A percentile compares a stretch with the other conserved stretches of the same genome.
These are phyloP conservation scores for Drosophila pseudoananassae DNA, from an alignment of 1,140 invertebrate species.

Conservation along the genomic window DNA sequence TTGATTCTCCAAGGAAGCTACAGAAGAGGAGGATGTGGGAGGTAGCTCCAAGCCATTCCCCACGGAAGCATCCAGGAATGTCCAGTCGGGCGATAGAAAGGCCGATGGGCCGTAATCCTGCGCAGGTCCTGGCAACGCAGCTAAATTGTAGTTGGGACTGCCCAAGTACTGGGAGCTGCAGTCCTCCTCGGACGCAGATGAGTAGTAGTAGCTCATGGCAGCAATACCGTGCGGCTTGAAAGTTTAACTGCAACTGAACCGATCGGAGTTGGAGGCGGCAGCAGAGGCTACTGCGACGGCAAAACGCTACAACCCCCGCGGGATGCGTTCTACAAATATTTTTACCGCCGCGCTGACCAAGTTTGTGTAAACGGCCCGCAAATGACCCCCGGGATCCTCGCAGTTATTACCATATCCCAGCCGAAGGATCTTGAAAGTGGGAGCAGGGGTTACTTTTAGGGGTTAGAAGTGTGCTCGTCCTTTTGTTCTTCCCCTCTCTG, in stretches of 20 bases:
- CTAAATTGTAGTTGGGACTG: constrained; percentile 68
- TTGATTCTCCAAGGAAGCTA: neutral
- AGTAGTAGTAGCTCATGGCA: constrained; percentile 70
- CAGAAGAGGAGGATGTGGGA: neutral
- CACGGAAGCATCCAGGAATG: constrained; percentile 43
- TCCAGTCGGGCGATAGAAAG: constrained; percentile 61
- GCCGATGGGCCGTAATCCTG: constrained; percentile 43
- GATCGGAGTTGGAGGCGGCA: constrained; percentile 14
- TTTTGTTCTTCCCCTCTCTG: constrained; percentile 1
- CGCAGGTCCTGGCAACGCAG: constrained; percentile 3
- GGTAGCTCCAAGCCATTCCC: constrained; percentile 8
- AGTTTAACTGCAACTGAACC: constrained; percentile 61
- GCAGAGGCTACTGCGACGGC: constrained; percentile 9
- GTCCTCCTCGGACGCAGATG: constrained; percentile 69
- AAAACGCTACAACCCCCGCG: constrained; percentile 28
- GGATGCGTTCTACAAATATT: constrained; percentile 66
- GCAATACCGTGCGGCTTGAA: constrained; percentile 47
- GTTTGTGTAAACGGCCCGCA: constrained; percentile 67
- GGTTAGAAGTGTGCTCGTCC: constrained; percentile 56
- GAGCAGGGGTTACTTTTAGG: constrained; percentile 61
- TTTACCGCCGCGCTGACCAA: constrained; percentile 70
- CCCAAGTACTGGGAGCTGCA: constrained; percentile 67
- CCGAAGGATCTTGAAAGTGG: constrained; percentile 55
- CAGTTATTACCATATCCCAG: constrained; percentile 65
- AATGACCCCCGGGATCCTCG: constrained; percentile 76